Percentiles rank a stretch among this genome's conserved stretches.
These are phyloP conservation scores for Sphenodon punctatus DNA, from an alignment of 2,797 vertebrate genomes.

Conservation along the genomic window DNA sequence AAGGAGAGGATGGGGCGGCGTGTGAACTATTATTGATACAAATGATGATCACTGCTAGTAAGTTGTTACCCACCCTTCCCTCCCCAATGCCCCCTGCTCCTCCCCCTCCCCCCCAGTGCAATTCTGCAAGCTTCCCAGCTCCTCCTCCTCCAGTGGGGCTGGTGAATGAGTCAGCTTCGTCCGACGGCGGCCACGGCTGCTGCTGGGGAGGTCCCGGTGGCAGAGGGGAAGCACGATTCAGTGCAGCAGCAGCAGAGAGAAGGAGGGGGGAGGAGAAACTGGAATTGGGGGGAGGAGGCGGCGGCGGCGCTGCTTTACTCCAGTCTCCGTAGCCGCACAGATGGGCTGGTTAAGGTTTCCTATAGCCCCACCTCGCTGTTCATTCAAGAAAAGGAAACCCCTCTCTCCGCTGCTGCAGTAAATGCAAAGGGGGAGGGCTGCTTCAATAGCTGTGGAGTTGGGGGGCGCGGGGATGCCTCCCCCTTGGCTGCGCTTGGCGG, in stretches of 20 bases:
- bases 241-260: not conserved
- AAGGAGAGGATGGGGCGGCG: not conserved
- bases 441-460: not conserved
- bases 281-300: not conserved
- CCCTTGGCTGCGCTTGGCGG: not conserved
- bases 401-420: not conserved
- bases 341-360: slow-evolving; percentile 44
- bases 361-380: slow-evolving; percentile 72
- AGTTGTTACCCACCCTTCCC: slow-evolving; percentile 5
- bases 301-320: not conserved
- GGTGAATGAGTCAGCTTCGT: not conserved
- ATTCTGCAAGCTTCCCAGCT: slow-evolving; percentile 54
- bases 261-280: slow-evolving; percentile 1
- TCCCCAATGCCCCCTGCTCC: slow-evolving; percentile 48
- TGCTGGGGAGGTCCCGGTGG: not conserved
- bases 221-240: not conserved
- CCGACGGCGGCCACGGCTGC: slow-evolving; percentile 7
- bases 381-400: slow-evolving; percentile 75
- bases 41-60: slow-evolving; percentile 52
- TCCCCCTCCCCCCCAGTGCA: slow-evolving; percentile 62
- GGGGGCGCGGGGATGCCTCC: not conserved
- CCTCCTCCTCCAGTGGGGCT: slow-evolving; percentile 44
- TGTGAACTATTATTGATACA: slow-evolving; percentile 31
- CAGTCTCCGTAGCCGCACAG: not conserved
- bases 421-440: too few relatives aligned